phyloP scores from a whole-genome alignment of 1,140 invertebrate species.

The Thaumetopoea pityocampa region DNA sequence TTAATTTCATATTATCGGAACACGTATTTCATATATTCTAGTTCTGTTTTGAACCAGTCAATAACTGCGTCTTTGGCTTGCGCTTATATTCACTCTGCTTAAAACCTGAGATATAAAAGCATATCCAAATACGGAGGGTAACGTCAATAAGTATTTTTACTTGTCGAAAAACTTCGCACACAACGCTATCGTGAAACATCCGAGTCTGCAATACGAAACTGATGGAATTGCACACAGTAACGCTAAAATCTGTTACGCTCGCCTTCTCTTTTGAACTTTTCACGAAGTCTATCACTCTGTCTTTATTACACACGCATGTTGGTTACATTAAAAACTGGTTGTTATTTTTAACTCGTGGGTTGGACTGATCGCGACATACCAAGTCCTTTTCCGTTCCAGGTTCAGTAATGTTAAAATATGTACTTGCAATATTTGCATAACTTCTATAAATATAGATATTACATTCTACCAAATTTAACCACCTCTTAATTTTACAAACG shows the following conservation, averaged over 20 bases:
- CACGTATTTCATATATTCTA: too few relatives aligned
- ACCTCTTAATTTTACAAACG: too few relatives aligned
- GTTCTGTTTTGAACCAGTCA: too few relatives aligned
- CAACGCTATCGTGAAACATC: constrained; percentile 46
- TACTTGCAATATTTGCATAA: constrained; percentile 10
- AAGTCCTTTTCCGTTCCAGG: constrained; percentile 62
- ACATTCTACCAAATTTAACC: too few relatives aligned
- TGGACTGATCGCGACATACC: constrained; percentile 57
- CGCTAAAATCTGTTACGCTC: constrained; percentile 61
- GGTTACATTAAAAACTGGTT: constrained; percentile 74
- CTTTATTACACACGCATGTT: constrained; percentile 59
- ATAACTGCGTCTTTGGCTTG: too few relatives aligned
- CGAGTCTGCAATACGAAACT: constrained; percentile 53
- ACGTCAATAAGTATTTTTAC: too few relatives aligned
- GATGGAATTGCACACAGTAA: constrained; percentile 59
- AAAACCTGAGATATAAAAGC: too few relatives aligned
- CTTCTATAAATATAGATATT: too few relatives aligned
- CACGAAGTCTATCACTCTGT: constrained; percentile 42
- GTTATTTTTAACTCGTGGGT: constrained; percentile 75
- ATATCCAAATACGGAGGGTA: too few relatives aligned
- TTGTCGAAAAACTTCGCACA: not conserved
- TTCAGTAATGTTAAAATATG: constrained; percentile 34
- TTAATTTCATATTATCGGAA: too few relatives aligned
- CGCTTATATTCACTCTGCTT: too few relatives aligned
- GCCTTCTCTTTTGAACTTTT: constrained; percentile 48